These are phyloP conservation scores for Rhea americana DNA, from an alignment of 2,113 vertebrate species.

Conservation along the genomic window DNA sequence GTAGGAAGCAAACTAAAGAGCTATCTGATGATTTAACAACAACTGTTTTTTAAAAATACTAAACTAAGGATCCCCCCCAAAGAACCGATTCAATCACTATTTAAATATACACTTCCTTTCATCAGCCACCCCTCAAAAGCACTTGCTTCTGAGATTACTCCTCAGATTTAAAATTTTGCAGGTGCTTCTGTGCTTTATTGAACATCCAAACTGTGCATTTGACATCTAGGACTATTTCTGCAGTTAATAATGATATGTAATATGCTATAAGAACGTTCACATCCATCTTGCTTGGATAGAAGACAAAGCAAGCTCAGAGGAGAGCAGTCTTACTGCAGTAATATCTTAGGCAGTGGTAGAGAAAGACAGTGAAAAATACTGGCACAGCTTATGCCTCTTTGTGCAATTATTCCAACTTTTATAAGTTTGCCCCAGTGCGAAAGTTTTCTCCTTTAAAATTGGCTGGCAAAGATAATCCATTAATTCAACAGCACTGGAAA, in stretches of 20 bases:
- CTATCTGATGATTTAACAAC: background rate
- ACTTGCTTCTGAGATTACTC: background rate
- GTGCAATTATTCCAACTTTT: conserved; percentile 38
- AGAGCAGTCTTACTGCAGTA: conserved; percentile 9
- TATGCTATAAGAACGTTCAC: background rate
- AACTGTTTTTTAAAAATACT: background rate
- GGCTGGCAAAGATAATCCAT: conserved; percentile 65
- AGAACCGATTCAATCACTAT: background rate
- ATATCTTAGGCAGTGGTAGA: conserved; percentile 27
- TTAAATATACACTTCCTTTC: background rate
- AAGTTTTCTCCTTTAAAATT: conserved; percentile 61
- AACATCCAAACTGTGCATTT: background rate
- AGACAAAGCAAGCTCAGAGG: conserved; percentile 39
- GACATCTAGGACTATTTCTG: background rate
- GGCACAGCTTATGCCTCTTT: conserved; percentile 17
- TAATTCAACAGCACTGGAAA: conserved; percentile 71
- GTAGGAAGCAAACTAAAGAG: background rate
- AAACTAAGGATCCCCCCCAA: background rate
- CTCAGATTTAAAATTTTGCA: background rate
- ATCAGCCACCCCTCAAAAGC: background rate
- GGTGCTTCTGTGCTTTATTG: background rate
- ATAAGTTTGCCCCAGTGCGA: conserved; percentile 53
- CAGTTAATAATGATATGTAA: conserved; percentile 1
- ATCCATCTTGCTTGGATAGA: conserved; percentile 30
- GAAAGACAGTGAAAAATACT: conserved; percentile 38